phyloP scores from a whole-genome alignment of 2,113 vertebrate genomes.

The Fregetta grallaria region DNA sequence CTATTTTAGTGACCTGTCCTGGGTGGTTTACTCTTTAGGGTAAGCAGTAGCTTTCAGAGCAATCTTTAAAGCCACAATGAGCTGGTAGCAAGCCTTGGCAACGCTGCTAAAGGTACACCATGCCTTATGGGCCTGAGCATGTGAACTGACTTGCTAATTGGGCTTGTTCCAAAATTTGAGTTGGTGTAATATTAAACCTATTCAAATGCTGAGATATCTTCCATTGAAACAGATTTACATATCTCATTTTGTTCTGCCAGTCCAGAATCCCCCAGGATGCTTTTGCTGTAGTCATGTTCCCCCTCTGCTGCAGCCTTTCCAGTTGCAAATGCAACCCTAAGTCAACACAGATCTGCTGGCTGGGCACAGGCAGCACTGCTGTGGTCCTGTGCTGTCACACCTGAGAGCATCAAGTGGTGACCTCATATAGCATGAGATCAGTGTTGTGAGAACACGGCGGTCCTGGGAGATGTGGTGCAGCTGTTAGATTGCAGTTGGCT shows the following conservation, averaged over 20 bases:
- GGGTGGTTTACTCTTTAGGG: neutral
- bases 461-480: neutral
- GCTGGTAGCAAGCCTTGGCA: neutral
- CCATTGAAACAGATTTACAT: neutral
- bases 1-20: neutral
- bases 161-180: constrained; percentile 49
- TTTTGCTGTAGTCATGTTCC: neutral
- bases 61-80: neutral
- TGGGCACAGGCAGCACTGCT: neutral
- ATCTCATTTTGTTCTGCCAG: neutral
- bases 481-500: neutral
- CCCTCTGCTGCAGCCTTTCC: neutral
- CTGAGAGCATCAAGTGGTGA: neutral
- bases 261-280: neutral
- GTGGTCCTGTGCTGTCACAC: neutral
- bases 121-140: neutral
- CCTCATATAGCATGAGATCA: neutral
- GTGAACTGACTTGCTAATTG: neutral
- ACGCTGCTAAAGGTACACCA: neutral
- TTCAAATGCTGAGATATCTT: constrained; percentile 1
- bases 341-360: neutral
- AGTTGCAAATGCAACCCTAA: neutral
- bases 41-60: neutral
- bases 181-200: constrained; percentile 59
- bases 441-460: neutral